Evolutionary conservation across 2,797 vertebrate genomes (phyloP), one percentile per base, ranked within the genome.

Genomic region (Thamnophis elegans): DNA sequence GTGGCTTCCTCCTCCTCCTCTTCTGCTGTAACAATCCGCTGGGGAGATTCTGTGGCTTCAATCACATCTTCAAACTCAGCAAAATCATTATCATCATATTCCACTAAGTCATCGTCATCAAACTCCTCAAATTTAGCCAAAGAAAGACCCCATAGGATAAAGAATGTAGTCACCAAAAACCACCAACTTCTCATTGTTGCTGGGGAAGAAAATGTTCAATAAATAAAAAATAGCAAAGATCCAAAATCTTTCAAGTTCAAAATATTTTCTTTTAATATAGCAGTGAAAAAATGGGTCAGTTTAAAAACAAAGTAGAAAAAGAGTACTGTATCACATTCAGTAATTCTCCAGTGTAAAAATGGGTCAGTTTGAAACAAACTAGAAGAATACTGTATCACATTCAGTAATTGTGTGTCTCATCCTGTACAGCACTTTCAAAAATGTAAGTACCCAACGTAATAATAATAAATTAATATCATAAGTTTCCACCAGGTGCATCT

Each of bases 81-180:
- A 82, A 99, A 99, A 97, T 99, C 99, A 85, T 99, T 99, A 97
- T 99, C 99, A 11, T 99, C 99, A 2, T 99, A 99, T 95, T 99
- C 99, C 4, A 98, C 98, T 2, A 99, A 96, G 97, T 99, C 99
- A 94, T 99, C 98, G 1, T 99, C 99, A 2, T 99, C 99, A 94
- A 99, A 99, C 65, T 99, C 99, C 22, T 99, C 99, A 93, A 99
- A 99, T 90, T 99, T 98, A 18, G 98, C 97, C 91, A 98, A 98
- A 94, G 97, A 97, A 94, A 98, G 96, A 90, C 96, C 96, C 95
- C 97, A 97, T 0, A 95, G 95, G 88, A 97, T 94, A 65, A 97
- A 88, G 4, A 97, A 92, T 93, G 96, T 58, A 94, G 92, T 96
- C 78, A 97, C 87, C 53, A 98, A 95, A 92, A 96, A 16, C 86